These are phyloP conservation scores for Vipera latastei DNA, from an alignment of 2,797 vertebrate genomes.

Conservation along the genomic window DNA sequence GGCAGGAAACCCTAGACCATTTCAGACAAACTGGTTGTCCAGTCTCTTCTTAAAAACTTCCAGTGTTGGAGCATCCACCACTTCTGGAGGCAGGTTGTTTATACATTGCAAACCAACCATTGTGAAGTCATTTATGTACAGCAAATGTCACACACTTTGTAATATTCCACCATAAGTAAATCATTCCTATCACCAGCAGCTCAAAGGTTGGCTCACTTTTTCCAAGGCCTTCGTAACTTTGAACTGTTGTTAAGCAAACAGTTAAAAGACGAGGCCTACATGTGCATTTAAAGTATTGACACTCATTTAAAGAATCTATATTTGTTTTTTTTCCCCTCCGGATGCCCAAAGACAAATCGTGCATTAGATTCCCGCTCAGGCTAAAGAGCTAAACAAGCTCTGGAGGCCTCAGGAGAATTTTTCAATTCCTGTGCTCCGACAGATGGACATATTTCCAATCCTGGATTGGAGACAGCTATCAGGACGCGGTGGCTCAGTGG, in stretches of 20 bases:
- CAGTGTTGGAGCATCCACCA: too few relatives aligned
- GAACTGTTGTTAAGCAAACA: neutral
- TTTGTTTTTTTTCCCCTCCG: neutral
- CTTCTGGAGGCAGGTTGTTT: neutral
- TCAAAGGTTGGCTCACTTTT: neutral
- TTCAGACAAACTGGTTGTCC: too few relatives aligned
- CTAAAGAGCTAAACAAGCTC: neutral
- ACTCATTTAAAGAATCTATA: too few relatives aligned
- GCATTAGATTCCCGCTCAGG: neutral
- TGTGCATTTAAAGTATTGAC: neutral
- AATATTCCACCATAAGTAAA: neutral
- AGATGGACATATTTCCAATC: too few relatives aligned
- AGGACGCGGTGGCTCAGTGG: too few relatives aligned
- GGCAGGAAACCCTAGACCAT: too few relatives aligned
- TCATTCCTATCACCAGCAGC: neutral
- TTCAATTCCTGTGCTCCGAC: too few relatives aligned
- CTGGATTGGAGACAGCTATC: too few relatives aligned
- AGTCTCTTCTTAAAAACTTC: too few relatives aligned
- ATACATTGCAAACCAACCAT: neutral
- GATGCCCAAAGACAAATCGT: neutral
- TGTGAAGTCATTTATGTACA: neutral
- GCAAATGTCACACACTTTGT: neutral
- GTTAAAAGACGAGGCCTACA: neutral
- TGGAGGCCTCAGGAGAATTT: neutral
- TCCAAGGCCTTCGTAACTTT: neutral